Base-by-base conservation (phyloP, 2,797 vertebrate genomes). In the Pitangus sulphuratus region DNA sequence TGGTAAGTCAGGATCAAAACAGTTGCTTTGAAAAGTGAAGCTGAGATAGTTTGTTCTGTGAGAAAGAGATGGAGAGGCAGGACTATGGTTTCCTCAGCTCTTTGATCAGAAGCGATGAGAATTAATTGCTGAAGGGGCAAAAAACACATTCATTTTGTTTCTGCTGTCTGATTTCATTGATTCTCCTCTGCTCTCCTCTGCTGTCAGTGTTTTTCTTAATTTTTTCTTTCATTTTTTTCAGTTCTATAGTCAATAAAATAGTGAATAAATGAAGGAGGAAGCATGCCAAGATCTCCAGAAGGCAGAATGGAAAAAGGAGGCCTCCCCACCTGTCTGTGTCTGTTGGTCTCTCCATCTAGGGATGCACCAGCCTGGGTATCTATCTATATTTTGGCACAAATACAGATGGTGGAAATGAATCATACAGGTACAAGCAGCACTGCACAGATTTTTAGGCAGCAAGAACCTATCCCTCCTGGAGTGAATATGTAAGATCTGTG, bases 251-350 rank as follows among this genome's bases (percentile, higher is more conserved):
- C 82, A 94, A 74, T 62, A 84, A 91, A 81, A 48, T 42, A 92
- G 62, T 54, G 47, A 89, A 74, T 66, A 95, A 71, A 77, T 15
- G 87, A 77, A 90, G 61, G 20, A 75, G 76, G 42, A 93, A 65
- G 13, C 8, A 87, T 81, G 92, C 80, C 93, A 96, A 93, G n/a
- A 94, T 94, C 71, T 95, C 91, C 51, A 95, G 81, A 85, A 92
- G 94, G 84, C 91, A 94, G 77, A 71, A 71, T 31, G 76, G 50
- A 76, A 92, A 84, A 86, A 66, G 53, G 37, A 93, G 28, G 35
- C 68, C 66, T 86, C 44, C 54, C 84, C 85, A 47, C 81, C 83
- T 94, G 82, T 81, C 69, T 85, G 42, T 74, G 51, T 89, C 87
- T 71, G 48, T 80, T 71, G 61, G 30, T 42, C 58, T 84, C 84